These are phyloP conservation scores for Eucidaris tribuloides DNA, from an alignment of 35 echinoderm and acorn worm species.

Conservation along the genomic window DNA sequence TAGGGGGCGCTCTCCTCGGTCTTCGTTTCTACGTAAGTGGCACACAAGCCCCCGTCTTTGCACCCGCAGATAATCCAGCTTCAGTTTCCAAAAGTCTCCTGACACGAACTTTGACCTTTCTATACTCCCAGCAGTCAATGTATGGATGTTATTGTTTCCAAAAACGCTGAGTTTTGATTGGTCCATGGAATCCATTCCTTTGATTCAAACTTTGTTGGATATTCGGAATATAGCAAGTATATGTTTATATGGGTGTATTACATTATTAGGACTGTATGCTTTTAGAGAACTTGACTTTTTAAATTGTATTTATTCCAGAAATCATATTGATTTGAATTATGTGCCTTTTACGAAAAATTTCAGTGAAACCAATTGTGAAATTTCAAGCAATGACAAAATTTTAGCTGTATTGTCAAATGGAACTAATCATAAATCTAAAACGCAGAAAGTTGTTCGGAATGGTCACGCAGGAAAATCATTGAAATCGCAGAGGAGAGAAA, in stretches of 20 bases:
- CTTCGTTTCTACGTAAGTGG: slow-evolving; percentile 78
- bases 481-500: not conserved
- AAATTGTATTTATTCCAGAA: not conserved
- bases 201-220: slow-evolving; percentile 63
- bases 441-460: not conserved
- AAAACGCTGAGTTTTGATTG: slow-evolving; percentile 96
- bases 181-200: slow-evolving; percentile 93
- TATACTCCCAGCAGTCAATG: slow-evolving; percentile 79
- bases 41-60: slow-evolving; percentile 66
- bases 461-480: not conserved
- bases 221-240: slow-evolving; percentile 63
- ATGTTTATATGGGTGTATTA: slow-evolving; percentile 31
- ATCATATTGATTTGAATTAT: not conserved
- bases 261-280: not conserved
- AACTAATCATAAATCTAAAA: slow-evolving; percentile 10
- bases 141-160: slow-evolving; percentile 82
- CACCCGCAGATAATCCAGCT: slow-evolving; percentile 92
- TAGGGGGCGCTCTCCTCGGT: slow-evolving; percentile 40
- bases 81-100: slow-evolving; percentile 59
- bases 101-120: slow-evolving; percentile 91
- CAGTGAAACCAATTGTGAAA: too few relatives aligned
- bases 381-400: too few relatives aligned
- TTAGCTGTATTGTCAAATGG: slow-evolving; percentile 29
- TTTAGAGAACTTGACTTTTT: slow-evolving; percentile 15
- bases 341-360: too few relatives aligned